Base-by-base conservation (phyloP, 1,140 invertebrate species). In the Apis cerana region DNA sequence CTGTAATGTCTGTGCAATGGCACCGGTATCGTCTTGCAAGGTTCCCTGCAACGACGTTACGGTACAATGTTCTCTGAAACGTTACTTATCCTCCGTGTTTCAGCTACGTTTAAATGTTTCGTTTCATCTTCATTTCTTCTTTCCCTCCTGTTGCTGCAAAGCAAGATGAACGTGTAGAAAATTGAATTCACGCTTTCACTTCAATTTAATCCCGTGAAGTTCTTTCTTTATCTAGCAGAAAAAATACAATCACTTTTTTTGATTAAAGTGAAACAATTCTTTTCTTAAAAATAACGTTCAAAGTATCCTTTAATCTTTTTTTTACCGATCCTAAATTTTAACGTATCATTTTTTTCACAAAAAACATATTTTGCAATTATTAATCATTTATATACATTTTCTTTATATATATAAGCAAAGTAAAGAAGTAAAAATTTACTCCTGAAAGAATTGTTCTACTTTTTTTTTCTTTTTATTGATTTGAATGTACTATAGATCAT, bases 21-120 rank as follows among this genome's bases (percentile, higher is more conserved):
- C 48, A 72, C 1, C 21, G 21, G 77, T 72, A 43, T 80, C 77
- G 33, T 61, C 68, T 71, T 72, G 68, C 68, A 62, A 50, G 48
- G 69, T 33, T 80, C n/a, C 15, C 48, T 12, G 58, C 27, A 13
- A 70, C 23, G 19, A 70, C 23, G 48, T 62, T 80, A 72, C 59
- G 50, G 58, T 62, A 58, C 68, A 79, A 79, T 56, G 77, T 71
- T 79, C 56, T 70, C 17, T 48, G 65, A 70, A 59, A 59, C 76
- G 65, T 69, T 59, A 43, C n/a, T n/a, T 52, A 43, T 50, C 11
- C 33, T 15, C 43, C 7, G 33, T 33, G 21, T 12, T 19, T n/a
- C 75, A 15, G 0, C 19, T 33, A 21, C 65, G 76, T 67, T 68
- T 69, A 69, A 64, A 78, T 19, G 17, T 52, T 70, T 70, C 54